Percentiles rank a stretch among this genome's conserved stretches.
Conservation (phyloP, 2,113 vertebrate species). For the Bubo blakistoni region DNA sequence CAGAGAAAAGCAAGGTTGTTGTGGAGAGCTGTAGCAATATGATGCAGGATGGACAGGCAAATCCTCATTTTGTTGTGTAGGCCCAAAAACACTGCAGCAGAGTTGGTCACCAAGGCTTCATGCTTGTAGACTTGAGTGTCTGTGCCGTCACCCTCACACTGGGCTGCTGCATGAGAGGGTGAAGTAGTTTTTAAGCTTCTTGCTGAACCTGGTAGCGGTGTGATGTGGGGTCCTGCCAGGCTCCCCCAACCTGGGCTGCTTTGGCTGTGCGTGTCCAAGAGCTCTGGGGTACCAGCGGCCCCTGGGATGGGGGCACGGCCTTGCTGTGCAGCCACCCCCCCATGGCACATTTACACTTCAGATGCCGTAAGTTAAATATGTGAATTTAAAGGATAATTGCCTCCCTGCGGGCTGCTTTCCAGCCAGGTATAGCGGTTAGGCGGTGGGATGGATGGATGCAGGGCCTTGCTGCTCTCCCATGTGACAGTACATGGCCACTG, state of each 20-base stretch:
- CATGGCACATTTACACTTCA: background rate
- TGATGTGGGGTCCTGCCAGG: background rate
- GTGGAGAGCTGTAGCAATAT: background rate
- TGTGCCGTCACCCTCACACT: rapidly evolving
- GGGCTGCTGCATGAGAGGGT: background rate
- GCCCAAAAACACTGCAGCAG: background rate
- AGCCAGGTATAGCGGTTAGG: background rate
- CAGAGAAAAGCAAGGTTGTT: background rate
- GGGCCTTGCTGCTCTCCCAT: background rate
- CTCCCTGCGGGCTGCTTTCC: background rate
- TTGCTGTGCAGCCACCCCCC: background rate
- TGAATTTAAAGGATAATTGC: background rate
- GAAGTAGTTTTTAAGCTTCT: background rate
- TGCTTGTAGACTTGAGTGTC: background rate
- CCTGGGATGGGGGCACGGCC: background rate
- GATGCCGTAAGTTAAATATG: background rate
- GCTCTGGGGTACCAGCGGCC: background rate
- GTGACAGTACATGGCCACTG: rapidly evolving
- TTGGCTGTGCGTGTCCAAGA: rapidly evolving
- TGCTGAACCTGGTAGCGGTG: background rate
- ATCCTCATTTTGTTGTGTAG: background rate
- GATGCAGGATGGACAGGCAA: rapidly evolving
- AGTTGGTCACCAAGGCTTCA: rapidly evolving
- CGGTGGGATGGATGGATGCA: background rate
- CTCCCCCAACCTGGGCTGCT: background rate